These are phyloP conservation scores for Burhinus bistriatus DNA, from an alignment of 2,113 vertebrate genomes.

Conservation along the genomic window DNA sequence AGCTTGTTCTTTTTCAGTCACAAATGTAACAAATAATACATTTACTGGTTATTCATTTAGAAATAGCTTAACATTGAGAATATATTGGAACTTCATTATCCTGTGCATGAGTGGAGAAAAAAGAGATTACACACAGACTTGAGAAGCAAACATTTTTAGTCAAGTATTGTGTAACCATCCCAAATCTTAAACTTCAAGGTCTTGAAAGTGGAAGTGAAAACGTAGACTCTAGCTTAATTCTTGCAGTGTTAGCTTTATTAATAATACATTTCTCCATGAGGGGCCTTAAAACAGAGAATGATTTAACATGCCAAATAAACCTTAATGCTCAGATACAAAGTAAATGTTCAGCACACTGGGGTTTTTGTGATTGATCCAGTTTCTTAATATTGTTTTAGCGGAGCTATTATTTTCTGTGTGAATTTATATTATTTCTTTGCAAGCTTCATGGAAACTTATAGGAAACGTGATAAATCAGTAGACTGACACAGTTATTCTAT, in stretches of 20 bases:
- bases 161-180: not conserved
- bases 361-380: not conserved
- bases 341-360: not conserved
- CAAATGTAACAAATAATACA: not conserved
- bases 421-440: not conserved
- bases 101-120: not conserved
- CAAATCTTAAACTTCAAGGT: not conserved
- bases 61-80: not conserved
- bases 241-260: not conserved
- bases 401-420: not conserved
- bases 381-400: not conserved
- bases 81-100: not conserved
- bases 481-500: not conserved
- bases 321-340: not conserved
- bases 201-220: not conserved
- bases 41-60: not conserved
- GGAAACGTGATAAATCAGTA: not conserved
- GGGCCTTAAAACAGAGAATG: not conserved
- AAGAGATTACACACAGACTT: not conserved
- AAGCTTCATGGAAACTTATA: not conserved
- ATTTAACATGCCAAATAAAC: not conserved
- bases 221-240: not conserved
- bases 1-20: not conserved
- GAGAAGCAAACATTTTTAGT: not conserved
- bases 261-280: not conserved